Conservation (phyloP, 2,888 invertebrate species). For the Chrysodeixis includens region DNA sequence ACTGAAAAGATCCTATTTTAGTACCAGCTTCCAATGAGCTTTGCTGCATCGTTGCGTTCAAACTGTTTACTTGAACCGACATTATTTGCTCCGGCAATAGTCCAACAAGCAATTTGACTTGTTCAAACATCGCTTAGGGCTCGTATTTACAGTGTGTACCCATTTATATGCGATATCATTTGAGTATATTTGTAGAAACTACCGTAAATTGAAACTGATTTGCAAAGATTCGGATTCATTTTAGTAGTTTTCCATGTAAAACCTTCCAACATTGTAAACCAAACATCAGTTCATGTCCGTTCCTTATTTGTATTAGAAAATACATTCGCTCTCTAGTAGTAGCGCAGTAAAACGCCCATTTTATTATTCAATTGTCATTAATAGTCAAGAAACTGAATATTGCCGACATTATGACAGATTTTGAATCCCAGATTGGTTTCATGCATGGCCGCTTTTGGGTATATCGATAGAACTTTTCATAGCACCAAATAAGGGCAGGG, state of each 20-base stretch:
- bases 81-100: conserved; percentile 57
- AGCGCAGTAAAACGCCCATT: not conserved
- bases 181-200: conserved; percentile 22
- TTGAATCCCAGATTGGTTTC: conserved; percentile 36
- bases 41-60: conserved; percentile 49
- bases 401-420: conserved; percentile 10
- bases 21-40: conserved; percentile 30
- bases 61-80: conserved; percentile 53
- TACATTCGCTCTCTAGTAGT: too few relatives aligned
- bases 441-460: conserved; percentile 36
- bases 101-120: conserved; percentile 49
- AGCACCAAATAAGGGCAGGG: conserved; percentile 77
- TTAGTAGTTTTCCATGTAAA: conserved; percentile 26
- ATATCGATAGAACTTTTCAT: conserved; percentile 66
- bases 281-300: not conserved
- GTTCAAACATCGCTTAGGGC: conserved; percentile 36
- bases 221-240: conserved; percentile 37
- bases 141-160: conserved; percentile 29
- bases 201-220: conserved; percentile 22
- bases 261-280: not conserved
- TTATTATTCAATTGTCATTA: not conserved
- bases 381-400: not conserved
- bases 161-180: conserved; percentile 42
- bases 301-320: too few relatives aligned
- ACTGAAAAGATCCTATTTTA: conserved; percentile 38